These are phyloP conservation scores for Porites cylindrica DNA, from an alignment of 92 coral and sea anemone species.

Conservation along the genomic window DNA sequence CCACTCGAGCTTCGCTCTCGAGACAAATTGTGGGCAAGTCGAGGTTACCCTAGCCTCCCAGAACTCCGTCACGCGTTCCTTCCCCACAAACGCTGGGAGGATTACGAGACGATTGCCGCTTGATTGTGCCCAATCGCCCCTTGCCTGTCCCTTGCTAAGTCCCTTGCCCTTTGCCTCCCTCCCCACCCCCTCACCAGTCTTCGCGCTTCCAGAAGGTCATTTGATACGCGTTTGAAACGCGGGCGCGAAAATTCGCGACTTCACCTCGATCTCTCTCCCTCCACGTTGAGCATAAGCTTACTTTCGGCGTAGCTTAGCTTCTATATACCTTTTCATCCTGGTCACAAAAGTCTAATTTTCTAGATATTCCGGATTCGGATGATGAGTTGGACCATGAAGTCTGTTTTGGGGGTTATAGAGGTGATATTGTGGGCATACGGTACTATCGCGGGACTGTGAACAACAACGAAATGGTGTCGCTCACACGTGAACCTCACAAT, in stretches of 20 bases:
- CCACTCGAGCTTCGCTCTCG: no score
- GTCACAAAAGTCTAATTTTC: background rate
- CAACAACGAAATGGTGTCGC: conserved; percentile 86
- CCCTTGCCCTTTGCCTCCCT: no score
- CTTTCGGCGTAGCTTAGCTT: background rate
- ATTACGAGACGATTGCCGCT: no score
- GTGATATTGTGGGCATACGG: conserved; percentile 82
- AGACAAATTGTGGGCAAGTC: no score
- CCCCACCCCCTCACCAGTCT: background rate
- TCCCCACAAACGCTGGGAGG: no score
- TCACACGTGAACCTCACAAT: conserved; percentile 78
- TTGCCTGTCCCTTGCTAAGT: no score
- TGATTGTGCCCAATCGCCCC: no score
- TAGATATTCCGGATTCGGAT: conserved; percentile 56
- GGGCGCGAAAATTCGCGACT: conserved; percentile 23
- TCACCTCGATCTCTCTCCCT: background rate
- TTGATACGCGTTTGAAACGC: conserved; percentile 5
- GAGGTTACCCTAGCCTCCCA: no score
- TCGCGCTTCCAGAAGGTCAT: background rate
- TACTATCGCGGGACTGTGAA: conserved; percentile 83
- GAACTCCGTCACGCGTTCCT: no score
- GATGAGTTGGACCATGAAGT: conserved; percentile 82
- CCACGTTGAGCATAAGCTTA: background rate
- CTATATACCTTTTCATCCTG: background rate
- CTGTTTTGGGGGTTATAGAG: conserved; percentile 74